Evolutionary conservation across 2,888 invertebrate species (phyloP).

Genomic region (Parnassius mnemosyne): DNA sequence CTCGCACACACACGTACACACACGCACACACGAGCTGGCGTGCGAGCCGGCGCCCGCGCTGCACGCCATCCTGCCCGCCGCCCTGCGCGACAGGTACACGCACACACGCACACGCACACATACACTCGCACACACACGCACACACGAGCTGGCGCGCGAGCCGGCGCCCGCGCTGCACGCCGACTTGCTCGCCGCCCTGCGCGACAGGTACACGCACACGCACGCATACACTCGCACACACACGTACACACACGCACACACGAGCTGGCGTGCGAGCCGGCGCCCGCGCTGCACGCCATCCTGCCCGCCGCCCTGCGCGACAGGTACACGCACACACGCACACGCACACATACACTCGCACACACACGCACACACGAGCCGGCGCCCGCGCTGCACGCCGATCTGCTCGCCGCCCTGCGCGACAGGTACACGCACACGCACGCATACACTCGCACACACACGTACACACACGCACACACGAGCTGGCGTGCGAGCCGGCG

Average conservation of each 20-base stretch:
- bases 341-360: too few relatives aligned
- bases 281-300: conserved; percentile 93
- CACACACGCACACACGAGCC: conserved; percentile 78
- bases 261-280: conserved; percentile 73
- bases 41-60: conserved; percentile 93
- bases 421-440: conserved; percentile 41
- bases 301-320: conserved; percentile 92
- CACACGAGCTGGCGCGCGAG: conserved; percentile 76
- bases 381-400: conserved; percentile 91
- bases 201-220: conserved; percentile 44
- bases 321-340: conserved; percentile 93
- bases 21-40: too few relatives aligned
- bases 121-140: too few relatives aligned
- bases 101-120: too few relatives aligned
- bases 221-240: conserved; percentile 66
- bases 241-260: conserved; percentile 42
- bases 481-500: conserved; percentile 86
- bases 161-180: conserved; percentile 92
- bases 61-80: conserved; percentile 87
- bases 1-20: too few relatives aligned
- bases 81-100: conserved; percentile 45
- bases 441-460: too few relatives aligned
- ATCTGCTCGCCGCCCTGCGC: conserved; percentile 80
- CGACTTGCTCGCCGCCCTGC: conserved; percentile 82
- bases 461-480: too few relatives aligned